Conservation (phyloP, 2,113 vertebrate genomes). For the Mastomys coucha region DNA sequence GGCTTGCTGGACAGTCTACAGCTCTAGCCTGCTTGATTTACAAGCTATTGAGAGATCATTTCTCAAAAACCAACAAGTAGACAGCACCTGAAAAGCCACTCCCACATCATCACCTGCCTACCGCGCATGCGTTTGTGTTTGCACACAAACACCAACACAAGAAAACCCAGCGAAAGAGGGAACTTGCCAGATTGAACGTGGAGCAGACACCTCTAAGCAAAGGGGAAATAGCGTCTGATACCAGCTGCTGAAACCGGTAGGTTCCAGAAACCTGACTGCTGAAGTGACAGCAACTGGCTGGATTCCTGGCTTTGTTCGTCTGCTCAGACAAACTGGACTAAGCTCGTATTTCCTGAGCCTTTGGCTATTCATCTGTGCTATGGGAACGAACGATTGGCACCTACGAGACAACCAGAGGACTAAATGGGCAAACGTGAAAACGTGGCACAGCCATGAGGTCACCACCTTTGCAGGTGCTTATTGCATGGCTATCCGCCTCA, state of each 20-base stretch:
- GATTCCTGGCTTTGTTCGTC: neutral
- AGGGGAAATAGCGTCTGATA: neutral
- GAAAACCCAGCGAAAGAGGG: neutral
- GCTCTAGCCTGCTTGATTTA: neutral
- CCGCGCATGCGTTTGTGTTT: accelerated
- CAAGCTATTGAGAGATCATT: neutral
- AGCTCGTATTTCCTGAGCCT: neutral
- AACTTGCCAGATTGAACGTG: neutral
- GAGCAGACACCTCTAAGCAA: neutral
- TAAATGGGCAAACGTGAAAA: neutral
- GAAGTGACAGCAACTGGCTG: neutral
- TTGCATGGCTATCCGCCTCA: accelerated
- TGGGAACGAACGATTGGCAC: neutral
- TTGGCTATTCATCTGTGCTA: neutral
- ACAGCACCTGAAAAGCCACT: neutral
- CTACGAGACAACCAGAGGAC: neutral
- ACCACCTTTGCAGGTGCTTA: neutral
- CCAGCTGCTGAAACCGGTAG: neutral
- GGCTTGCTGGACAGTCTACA: neutral
- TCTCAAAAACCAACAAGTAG: neutral
- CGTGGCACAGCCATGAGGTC: too few species aligned
- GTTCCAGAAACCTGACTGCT: neutral
- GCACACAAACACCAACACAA: neutral
- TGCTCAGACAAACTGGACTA: neutral
- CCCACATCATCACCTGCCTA: neutral